These are phyloP conservation scores for Seira ritae DNA, from an alignment of 2,888 invertebrate species.

Conservation along the genomic window DNA sequence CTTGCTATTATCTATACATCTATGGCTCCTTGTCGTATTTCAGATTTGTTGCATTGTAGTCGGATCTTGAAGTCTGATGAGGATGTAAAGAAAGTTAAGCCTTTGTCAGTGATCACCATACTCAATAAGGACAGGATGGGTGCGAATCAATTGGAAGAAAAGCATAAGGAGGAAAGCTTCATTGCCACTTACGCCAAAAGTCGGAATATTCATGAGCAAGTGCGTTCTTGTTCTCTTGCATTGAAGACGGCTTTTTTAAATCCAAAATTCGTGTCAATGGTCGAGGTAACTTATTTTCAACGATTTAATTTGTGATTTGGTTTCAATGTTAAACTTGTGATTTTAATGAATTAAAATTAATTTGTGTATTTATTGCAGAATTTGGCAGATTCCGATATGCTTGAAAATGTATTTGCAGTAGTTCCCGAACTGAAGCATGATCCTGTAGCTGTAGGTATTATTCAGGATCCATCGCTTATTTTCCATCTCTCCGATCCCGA, in stretches of 20 bases:
- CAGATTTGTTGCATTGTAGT: slow-evolving; percentile 85
- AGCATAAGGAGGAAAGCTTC: slow-evolving; percentile 76
- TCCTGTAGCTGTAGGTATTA: slow-evolving; percentile 84
- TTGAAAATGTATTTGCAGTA: slow-evolving; percentile 84
- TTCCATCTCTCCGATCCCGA: slow-evolving; percentile 83
- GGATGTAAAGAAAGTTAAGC: slow-evolving; percentile 76
- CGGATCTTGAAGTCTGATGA: slow-evolving; percentile 81
- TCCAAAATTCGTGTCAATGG: slow-evolving; percentile 82
- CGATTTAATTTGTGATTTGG: not conserved
- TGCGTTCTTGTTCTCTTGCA: slow-evolving; percentile 78
- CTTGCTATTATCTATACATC: not conserved
- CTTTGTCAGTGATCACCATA: slow-evolving; percentile 79
- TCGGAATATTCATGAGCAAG: slow-evolving; percentile 75
- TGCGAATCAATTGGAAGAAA: slow-evolving; percentile 25
- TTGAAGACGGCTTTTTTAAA: slow-evolving; percentile 80
- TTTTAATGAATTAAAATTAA: slow-evolving; percentile 27
- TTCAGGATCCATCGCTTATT: slow-evolving; percentile 86
- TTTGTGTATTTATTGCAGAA: slow-evolving; percentile 72
- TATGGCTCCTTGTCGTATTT: slow-evolving; percentile 69
- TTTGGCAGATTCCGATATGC: slow-evolving; percentile 77
- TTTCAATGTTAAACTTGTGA: slow-evolving; percentile 21
- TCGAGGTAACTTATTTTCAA: slow-evolving; percentile 78
- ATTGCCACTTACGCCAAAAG: slow-evolving; percentile 39
- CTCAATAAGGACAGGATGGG: slow-evolving; percentile 74
- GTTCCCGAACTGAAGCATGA: slow-evolving; percentile 84